phyloP scores from a whole-genome alignment of 1,140 invertebrate genomes.

The Cydia strobilella region DNA sequence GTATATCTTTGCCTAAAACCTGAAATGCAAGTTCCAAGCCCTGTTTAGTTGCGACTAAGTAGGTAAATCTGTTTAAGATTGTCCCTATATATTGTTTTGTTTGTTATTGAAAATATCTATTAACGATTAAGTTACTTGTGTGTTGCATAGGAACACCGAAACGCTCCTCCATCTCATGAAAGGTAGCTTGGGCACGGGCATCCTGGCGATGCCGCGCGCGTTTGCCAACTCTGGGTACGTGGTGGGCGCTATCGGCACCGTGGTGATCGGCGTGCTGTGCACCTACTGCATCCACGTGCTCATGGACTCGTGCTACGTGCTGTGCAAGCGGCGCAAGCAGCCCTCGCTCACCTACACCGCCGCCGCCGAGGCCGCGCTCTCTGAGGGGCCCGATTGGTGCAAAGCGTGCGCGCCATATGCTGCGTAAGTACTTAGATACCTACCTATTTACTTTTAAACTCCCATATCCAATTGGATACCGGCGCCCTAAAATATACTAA shows the following conservation, averaged over 20 bases:
- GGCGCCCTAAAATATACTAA: too few relatives aligned
- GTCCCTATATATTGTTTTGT: too few relatives aligned
- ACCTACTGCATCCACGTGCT: constrained; percentile 87
- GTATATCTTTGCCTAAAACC: too few relatives aligned
- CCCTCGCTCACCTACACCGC: constrained; percentile 86
- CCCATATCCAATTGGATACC: not conserved
- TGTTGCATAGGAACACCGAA: constrained; percentile 81
- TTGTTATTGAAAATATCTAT: too few relatives aligned
- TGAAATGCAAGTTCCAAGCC: not conserved
- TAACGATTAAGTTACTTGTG: not conserved
- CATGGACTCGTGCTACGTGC: constrained; percentile 79
- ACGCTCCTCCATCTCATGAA: constrained; percentile 85
- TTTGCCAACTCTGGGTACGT: constrained; percentile 86
- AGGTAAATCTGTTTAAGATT: not conserved
- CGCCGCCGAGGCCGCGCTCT: constrained; percentile 85
- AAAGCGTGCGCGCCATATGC: constrained; percentile 82
- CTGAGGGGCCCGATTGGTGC: constrained; percentile 84
- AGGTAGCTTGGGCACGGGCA: constrained; percentile 87
- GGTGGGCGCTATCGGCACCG: constrained; percentile 81
- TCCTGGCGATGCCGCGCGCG: constrained; percentile 88
- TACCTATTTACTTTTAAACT: constrained; percentile 50
- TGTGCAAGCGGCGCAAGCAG: constrained; percentile 78
- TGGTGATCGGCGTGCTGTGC: constrained; percentile 84
- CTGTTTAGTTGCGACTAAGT: not conserved
- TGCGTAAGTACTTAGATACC: constrained; percentile 61